Conservation (phyloP, 1,140 invertebrate species). For the Triops longicaudatus region DNA sequence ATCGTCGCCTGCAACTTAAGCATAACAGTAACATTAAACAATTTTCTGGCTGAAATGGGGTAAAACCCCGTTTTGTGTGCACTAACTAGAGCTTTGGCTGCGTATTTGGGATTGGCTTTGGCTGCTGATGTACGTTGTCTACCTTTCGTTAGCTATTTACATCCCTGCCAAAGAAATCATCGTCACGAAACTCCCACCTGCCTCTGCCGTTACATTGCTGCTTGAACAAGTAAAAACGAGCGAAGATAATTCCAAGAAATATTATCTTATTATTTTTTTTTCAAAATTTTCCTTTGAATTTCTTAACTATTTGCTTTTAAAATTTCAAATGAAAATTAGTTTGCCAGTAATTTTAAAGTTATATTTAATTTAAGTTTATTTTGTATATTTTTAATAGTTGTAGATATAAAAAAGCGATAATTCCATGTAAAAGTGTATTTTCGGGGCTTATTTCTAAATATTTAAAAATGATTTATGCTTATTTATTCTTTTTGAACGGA, state of each 20-base stretch:
- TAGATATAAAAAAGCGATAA: too few species aligned
- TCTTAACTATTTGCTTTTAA: too few species aligned
- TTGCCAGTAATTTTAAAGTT: too few species aligned
- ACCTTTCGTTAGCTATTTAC: constrained; percentile 35
- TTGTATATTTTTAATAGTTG: too few species aligned
- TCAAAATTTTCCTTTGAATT: too few species aligned
- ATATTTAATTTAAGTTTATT: too few species aligned
- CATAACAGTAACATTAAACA: not conserved
- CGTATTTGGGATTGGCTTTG: constrained; percentile 38
- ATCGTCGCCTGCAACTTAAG: constrained; percentile 3
- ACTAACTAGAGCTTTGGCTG: constrained; percentile 28
- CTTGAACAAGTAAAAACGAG: constrained; percentile 48
- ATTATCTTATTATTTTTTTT: not conserved
- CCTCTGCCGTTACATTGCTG: constrained; percentile 47
- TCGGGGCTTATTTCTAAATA: not conserved
- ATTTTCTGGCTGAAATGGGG: not conserved
- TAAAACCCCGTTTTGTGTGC: not conserved
- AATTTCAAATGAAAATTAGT: too few species aligned
- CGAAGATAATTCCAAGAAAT: not conserved
- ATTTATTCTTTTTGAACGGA: too few species aligned
- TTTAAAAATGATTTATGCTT: not conserved
- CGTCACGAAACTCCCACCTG: constrained; percentile 49
- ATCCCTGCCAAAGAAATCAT: constrained; percentile 46
- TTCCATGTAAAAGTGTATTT: too few species aligned
- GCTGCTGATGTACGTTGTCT: constrained; percentile 29